Percentiles rank a stretch among this genome's conserved stretches.
Evolutionary conservation across 2,888 invertebrate genomes (phyloP).

Genomic region (Xanthia icteritia): DNA sequence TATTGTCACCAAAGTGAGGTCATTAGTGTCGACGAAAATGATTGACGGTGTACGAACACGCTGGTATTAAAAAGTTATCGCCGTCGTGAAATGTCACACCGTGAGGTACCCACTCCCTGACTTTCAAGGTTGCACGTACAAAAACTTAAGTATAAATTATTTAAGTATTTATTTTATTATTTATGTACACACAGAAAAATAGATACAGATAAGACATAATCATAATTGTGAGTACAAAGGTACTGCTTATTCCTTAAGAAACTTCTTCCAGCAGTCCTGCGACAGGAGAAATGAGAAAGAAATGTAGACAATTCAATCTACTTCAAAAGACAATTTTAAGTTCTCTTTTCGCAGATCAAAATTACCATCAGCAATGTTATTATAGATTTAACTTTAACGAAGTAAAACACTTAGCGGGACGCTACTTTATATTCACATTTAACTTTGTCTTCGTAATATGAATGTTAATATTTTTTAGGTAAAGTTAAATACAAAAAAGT

Average conservation of each 20-base stretch:
- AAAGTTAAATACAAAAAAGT: constrained; percentile 55
- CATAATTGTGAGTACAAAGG: too few species aligned
- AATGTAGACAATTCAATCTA: constrained; percentile 14
- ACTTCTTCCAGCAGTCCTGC: too few species aligned
- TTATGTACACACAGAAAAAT: too few species aligned
- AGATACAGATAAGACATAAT: too few species aligned
- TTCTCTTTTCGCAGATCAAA: constrained; percentile 27
- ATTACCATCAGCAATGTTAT: constrained; percentile 43
- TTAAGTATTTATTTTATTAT: too few species aligned
- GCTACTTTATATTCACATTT: constrained; percentile 43
- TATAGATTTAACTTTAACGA: constrained; percentile 52
- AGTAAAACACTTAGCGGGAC: constrained; percentile 47
- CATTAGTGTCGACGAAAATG: constrained; percentile 75
- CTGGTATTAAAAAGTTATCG: constrained; percentile 67
- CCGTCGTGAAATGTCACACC: constrained; percentile 38
- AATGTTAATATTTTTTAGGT: constrained; percentile 49
- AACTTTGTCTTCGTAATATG: constrained; percentile 40
- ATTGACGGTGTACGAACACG: constrained; percentile 69
- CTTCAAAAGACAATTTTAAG: constrained; percentile 29
- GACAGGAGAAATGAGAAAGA: too few species aligned
- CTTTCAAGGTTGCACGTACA: constrained; percentile 2
- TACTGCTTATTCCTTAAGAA: too few species aligned
- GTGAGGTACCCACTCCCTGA: background rate
- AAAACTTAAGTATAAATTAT: too few species aligned
- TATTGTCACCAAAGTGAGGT: constrained; percentile 78